A percentile compares a stretch with the other conserved stretches of the same genome.
Evolutionary conservation across 2,888 invertebrate genomes (phyloP).

Genomic region (Thumatha senex): DNA sequence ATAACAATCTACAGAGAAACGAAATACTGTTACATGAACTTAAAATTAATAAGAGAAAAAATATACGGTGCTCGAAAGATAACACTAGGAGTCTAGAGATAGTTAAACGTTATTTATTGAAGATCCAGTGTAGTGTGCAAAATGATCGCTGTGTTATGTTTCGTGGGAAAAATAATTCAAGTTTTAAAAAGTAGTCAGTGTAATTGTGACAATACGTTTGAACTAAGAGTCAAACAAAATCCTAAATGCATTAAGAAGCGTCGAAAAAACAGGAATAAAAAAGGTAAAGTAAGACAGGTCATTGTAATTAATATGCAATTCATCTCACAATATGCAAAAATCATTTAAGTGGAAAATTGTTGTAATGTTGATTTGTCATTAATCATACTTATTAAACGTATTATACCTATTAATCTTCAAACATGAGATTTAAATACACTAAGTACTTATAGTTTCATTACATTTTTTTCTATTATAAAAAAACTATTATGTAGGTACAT

Average conservation of each 20-base stretch:
- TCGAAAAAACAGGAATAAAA: constrained; percentile 40
- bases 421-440: neutral
- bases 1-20: constrained; percentile 26
- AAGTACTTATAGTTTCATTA: no score
- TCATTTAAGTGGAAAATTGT: neutral
- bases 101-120: constrained; percentile 19
- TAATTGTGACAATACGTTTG: constrained; percentile 22
- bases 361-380: neutral
- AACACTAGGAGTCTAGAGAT: constrained; percentile 23
- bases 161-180: constrained; percentile 61
- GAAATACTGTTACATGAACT: constrained; percentile 40
- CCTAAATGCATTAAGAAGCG: constrained; percentile 29
- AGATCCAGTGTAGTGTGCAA: constrained; percentile 29
- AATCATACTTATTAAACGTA: no score
- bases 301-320: neutral
- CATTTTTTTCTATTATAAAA: no score
- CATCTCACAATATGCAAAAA: no score
- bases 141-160: constrained; percentile 70
- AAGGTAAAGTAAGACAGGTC: constrained; percentile 32
- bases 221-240: constrained; percentile 14
- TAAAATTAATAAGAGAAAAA: constrained; percentile 56
- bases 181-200: constrained; percentile 44
- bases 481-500: no score
- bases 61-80: constrained; percentile 43
- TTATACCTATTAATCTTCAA: neutral